Evolutionary conservation across 2,888 invertebrate species (phyloP).

Genomic region (Cerceris ruficornis): DNA sequence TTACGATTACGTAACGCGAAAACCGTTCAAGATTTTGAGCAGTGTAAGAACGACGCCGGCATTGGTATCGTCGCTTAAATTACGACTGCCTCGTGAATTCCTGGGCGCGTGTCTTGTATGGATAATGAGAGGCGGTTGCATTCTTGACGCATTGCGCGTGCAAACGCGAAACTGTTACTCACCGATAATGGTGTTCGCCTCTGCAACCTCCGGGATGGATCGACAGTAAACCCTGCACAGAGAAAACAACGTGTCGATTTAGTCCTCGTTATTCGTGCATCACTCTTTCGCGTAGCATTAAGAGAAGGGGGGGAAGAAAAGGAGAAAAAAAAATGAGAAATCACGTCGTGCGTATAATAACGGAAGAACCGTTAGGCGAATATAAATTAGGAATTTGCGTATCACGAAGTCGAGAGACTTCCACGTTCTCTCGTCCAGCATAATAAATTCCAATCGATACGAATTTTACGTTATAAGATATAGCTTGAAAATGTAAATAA

Average conservation of each 20-base stretch:
- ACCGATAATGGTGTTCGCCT: constrained; percentile 75
- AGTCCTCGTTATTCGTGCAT: constrained; percentile 23
- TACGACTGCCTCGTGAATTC: constrained; percentile 38
- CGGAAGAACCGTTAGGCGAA: no score
- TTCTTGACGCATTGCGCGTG: constrained; percentile 34
- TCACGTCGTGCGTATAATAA: no score
- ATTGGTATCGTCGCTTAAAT: constrained; percentile 1
- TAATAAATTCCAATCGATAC: no score
- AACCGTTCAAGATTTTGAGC: not conserved
- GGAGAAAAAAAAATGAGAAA: no score
- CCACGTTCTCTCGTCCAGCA: no score
- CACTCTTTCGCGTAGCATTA: not conserved
- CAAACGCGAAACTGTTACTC: constrained; percentile 64
- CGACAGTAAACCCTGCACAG: constrained; percentile 62
- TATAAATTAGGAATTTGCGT: no score
- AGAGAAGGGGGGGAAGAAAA: not conserved
- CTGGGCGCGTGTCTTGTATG: constrained; percentile 41
- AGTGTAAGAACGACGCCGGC: not conserved
- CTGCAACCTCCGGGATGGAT: constrained; percentile 70
- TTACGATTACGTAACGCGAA: not conserved
- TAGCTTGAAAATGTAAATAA: no score
- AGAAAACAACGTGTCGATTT: constrained; percentile 52
- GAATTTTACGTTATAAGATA: no score
- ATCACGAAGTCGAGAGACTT: no score
- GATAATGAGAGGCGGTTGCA: constrained; percentile 43